Conservation (phyloP, 2,888 invertebrate species). For the Hydroisotoma schaefferi region DNA sequence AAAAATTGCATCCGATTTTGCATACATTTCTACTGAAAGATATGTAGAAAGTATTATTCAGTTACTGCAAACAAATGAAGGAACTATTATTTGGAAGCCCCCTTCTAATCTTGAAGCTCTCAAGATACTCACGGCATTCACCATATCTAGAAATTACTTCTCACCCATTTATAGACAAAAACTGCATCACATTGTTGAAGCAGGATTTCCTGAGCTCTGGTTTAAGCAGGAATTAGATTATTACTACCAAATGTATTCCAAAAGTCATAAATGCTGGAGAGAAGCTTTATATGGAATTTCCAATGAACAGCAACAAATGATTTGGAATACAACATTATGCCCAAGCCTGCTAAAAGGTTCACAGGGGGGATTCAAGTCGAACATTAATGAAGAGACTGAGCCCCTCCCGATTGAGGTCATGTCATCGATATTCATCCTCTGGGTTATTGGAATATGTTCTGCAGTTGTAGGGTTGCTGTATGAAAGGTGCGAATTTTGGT, state of each 20-base stretch:
- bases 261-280: too few species aligned
- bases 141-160: not conserved
- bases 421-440: not conserved
- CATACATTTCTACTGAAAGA: not conserved
- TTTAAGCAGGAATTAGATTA: too few species aligned
- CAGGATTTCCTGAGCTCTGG: too few species aligned
- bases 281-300: too few species aligned
- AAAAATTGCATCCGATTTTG: not conserved
- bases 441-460: not conserved
- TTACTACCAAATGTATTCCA: too few species aligned
- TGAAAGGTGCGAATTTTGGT: too few species aligned
- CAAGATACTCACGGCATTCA: not conserved
- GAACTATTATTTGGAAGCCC: not conserved
- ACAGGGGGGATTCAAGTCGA: too few species aligned
- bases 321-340: too few species aligned
- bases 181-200: too few species aligned
- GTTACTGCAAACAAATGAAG: not conserved
- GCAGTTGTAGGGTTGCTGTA: not conserved
- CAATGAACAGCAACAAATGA: too few species aligned
- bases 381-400: not conserved
- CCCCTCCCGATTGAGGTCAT: not conserved
- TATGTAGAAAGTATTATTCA: not conserved
- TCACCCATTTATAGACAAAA: not conserved
- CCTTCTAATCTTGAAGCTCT: not conserved
- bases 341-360: too few species aligned